phyloP scores from a whole-genome alignment of 2,113 vertebrate species.

The Acinonyx jubatus region DNA sequence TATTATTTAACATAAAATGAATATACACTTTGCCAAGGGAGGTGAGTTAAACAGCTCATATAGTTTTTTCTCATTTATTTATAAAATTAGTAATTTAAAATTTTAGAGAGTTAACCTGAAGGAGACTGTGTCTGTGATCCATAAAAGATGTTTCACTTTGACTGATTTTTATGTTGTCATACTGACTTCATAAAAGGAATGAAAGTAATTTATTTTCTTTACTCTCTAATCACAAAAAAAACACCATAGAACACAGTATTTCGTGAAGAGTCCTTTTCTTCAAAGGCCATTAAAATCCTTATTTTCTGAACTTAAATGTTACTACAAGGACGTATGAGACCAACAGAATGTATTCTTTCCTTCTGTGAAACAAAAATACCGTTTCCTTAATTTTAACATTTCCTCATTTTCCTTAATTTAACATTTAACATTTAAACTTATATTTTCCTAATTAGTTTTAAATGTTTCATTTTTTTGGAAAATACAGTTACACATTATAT shows the following conservation, averaged over 20 bases:
- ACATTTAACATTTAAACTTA: neutral
- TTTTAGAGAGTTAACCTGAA: neutral
- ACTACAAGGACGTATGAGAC: neutral
- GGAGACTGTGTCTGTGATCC: neutral
- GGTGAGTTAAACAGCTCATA: neutral
- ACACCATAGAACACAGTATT: neutral
- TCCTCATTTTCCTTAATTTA: neutral
- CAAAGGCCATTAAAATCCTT: neutral
- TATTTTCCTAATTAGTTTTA: neutral
- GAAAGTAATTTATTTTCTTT: neutral
- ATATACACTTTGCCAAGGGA: neutral
- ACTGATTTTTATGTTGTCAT: neutral
- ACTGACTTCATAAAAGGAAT: neutral
- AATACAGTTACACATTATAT: neutral
- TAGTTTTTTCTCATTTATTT: neutral
- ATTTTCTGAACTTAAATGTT: neutral
- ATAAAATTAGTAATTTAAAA: neutral
- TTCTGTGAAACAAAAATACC: neutral
- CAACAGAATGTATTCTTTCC: neutral
- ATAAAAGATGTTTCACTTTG: neutral
- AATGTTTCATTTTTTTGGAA: neutral
- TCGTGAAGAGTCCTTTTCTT: neutral
- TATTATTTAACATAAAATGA: neutral
- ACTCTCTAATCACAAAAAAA: neutral
- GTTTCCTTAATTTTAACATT: neutral